These are phyloP conservation scores for Edolisoma coerulescens DNA, from an alignment of 2,113 vertebrate species.

Conservation along the genomic window DNA sequence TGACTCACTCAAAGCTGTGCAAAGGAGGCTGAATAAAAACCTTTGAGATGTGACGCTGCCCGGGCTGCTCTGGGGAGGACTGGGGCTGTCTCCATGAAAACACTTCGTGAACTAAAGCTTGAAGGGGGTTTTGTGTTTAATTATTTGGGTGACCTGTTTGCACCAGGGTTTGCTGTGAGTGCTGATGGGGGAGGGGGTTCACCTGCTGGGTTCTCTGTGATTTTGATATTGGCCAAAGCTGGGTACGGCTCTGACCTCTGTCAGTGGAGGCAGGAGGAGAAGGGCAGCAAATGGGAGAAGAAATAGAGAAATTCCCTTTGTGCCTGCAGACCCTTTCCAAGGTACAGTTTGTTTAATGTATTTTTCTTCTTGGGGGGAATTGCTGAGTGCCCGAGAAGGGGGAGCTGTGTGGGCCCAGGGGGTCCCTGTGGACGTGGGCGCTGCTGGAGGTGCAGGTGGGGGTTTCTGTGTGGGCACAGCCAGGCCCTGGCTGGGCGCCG, in stretches of 20 bases:
- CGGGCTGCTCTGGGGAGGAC: accelerated
- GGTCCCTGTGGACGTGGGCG: accelerated
- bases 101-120: accelerated
- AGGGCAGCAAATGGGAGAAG: not conserved
- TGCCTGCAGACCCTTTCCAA: not conserved
- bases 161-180: not conserved
- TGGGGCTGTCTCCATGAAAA: not conserved
- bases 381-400: not conserved
- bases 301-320: not conserved
- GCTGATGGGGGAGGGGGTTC: not conserved
- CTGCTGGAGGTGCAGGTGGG: not conserved
- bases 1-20: not conserved
- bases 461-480: not conserved
- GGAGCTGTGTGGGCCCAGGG: accelerated
- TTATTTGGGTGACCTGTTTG: not conserved
- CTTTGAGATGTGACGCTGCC: not conserved
- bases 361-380: not conserved
- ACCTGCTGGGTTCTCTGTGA: not conserved
- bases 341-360: not conserved
- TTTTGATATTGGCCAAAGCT: not conserved
- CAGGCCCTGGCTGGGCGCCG: accelerated
- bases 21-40: not conserved
- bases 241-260: not conserved
- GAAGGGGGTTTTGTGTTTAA: not conserved
- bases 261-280: not conserved